phyloP scores from a whole-genome alignment of 2,797 vertebrate genomes.

The Uromys caudimaculatus region DNA sequence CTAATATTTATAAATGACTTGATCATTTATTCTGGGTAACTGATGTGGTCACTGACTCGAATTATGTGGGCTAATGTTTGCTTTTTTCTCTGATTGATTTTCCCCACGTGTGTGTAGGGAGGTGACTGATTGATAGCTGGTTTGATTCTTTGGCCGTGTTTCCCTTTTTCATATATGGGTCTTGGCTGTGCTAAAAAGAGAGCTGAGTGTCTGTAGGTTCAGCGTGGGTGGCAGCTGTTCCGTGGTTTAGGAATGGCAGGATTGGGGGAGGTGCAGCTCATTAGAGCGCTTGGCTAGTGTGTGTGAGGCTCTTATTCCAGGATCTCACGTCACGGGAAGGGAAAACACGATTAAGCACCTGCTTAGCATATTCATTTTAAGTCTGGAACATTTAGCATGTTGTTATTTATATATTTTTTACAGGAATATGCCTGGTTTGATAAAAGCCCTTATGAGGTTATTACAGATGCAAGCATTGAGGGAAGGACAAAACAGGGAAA shows the following conservation, averaged over 20 bases:
- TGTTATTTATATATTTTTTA: slow-evolving; percentile 58
- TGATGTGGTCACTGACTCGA: slow-evolving; percentile 58
- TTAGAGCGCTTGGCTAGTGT: not conserved
- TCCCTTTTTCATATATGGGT: slow-evolving; percentile 24
- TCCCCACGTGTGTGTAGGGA: not conserved
- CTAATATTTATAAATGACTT: slow-evolving; percentile 73
- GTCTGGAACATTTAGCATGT: slow-evolving; percentile 45
- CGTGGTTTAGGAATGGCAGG: not conserved
- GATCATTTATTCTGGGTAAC: slow-evolving; percentile 49
- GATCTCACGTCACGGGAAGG: not conserved
- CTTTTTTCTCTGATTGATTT: slow-evolving; percentile 62
- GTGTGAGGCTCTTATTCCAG: not conserved
- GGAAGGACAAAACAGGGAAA: slow-evolving; percentile 80
- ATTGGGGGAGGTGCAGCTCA: not conserved
- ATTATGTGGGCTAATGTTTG: slow-evolving; percentile 64
- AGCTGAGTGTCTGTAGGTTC: not conserved
- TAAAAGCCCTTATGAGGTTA: slow-evolving; percentile 92
- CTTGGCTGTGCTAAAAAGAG: not conserved
- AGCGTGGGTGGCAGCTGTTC: not conserved
- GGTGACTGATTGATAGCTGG: slow-evolving; percentile 45
- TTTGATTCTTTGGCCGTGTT: slow-evolving; percentile 24
- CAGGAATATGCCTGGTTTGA: slow-evolving; percentile 94
- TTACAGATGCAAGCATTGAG: slow-evolving; percentile 92
- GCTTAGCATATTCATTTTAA: slow-evolving; percentile 35
- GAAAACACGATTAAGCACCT: not conserved